Conservation (phyloP, 2,888 invertebrate genomes). For the Agrotis clavis region DNA sequence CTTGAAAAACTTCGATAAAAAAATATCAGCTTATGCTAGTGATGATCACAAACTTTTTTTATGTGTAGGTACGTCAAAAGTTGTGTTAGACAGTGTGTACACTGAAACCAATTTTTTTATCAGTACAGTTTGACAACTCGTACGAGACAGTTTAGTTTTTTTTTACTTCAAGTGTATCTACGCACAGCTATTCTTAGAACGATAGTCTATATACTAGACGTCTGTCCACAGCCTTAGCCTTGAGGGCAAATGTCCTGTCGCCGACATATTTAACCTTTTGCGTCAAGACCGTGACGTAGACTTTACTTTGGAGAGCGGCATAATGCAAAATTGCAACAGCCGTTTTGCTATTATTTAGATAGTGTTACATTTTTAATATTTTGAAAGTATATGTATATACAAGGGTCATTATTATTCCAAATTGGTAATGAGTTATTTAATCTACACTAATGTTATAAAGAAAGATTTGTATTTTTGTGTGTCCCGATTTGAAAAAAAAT, state of each 20-base stretch:
- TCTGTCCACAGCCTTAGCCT: constrained; percentile 39
- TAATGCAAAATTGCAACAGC: constrained; percentile 23
- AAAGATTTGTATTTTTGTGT: too few species aligned
- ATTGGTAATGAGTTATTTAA: neutral
- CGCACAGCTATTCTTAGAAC: constrained; percentile 1
- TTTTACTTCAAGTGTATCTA: neutral
- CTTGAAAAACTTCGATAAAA: too few species aligned
- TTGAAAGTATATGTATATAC: neutral
- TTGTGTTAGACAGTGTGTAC: constrained; percentile 6
- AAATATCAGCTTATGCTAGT: too few species aligned
- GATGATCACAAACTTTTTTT: too few species aligned
- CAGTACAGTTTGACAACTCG: neutral
- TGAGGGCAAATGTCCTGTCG: constrained; percentile 40
- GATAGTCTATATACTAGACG: constrained; percentile 9
- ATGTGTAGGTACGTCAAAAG: constrained; percentile 15
- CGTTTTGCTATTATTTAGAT: neutral
- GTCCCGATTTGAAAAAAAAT: too few species aligned
- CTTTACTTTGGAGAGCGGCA: constrained; percentile 20
- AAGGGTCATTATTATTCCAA: constrained; percentile 9
- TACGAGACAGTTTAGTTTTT: neutral
- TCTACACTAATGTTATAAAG: too few species aligned
- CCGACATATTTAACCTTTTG: constrained; percentile 41
- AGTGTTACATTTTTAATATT: neutral
- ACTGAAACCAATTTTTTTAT: constrained; percentile 1
- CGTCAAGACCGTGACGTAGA: constrained; percentile 30